Base-by-base conservation (phyloP, 2,113 vertebrate genomes). In the Barbus barbus region DNA sequence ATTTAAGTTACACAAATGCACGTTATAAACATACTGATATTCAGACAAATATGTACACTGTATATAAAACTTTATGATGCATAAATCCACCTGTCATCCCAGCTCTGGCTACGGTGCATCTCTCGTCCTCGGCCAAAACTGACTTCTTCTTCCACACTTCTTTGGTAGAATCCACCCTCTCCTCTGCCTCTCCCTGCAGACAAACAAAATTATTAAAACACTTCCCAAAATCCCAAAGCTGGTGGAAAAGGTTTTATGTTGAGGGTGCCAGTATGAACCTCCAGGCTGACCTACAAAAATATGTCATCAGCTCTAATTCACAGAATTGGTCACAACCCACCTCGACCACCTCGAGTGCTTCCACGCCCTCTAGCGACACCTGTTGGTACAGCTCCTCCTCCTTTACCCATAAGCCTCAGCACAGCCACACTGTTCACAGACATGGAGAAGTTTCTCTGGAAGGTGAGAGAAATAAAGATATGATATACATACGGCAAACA, bases 371-470 rank as follows among this genome's bases (percentile, higher is more conserved):
- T 91, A 76, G 94, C 86, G 73, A 93, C 84, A 13, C 93, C 91
- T 0, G 90, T 81, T 0, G 92, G 88, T 5, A 93, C 65, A 12
- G 94, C 88, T 0, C 89, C 92, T 0, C 91, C 87, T 86, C 94
- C 95, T 84, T 95, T 95, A 41, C 94, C 95, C 95, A 95, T 95
- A 84, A 96, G 93, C 89, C 95, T 93, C 86, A 96, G 92, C 91
- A 96, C 95, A 3, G 95, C 95, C 89, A 94, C 93, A 28, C 95
- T 95, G 89, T 95, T 95, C 91, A 96, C 95, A 8, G 95, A 95
- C 92, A 95, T 93, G 84, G 95, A 95, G 90, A 95, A 96, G 91
- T 96, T 96, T 87, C 95, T 94, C 95, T 95, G 92, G 88, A 86
- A 73, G 8, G 26, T 28, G 24, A 36, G 26, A 14, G 61, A 48